Evolutionary conservation across 2,113 vertebrate genomes (phyloP).

Genomic region (Cyrtonyx montezumae): DNA sequence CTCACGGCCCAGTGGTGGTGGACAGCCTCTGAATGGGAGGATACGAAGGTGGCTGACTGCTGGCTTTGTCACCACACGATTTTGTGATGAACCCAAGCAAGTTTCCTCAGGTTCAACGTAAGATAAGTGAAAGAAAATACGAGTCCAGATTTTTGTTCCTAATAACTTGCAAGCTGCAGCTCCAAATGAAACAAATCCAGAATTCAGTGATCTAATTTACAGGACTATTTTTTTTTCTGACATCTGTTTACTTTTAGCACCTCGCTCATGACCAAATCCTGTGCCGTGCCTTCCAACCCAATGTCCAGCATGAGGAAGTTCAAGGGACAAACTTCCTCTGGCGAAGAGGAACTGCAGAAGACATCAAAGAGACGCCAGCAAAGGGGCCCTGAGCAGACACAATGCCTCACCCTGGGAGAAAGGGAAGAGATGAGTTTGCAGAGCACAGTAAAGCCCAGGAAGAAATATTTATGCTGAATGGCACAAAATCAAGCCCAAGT

Average conservation of each 20-base stretch:
- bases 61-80: not conserved
- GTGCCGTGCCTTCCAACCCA: not conserved
- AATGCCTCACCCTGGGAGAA: not conserved
- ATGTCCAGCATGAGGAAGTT: not conserved
- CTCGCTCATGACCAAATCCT: not conserved
- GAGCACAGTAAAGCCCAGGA: not conserved
- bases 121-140: not conserved
- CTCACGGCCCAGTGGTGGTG: not conserved
- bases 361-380: not conserved
- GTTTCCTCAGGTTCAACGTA: not conserved
- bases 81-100: not conserved
- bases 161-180: not conserved
- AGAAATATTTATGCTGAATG: not conserved
- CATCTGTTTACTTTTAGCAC: not conserved
- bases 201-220: not conserved
- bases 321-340: not conserved
- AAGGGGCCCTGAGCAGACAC: not conserved
- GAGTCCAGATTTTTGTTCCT: not conserved
- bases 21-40: not conserved
- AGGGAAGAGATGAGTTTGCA: not conserved
- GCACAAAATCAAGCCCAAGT: not conserved
- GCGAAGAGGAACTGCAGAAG: not conserved
- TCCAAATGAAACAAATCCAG: not conserved
- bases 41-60: not conserved
- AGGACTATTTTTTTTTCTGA: not conserved